phyloP scores from a whole-genome alignment of 2,797 vertebrate genomes.

The Lithobates pipiens region DNA sequence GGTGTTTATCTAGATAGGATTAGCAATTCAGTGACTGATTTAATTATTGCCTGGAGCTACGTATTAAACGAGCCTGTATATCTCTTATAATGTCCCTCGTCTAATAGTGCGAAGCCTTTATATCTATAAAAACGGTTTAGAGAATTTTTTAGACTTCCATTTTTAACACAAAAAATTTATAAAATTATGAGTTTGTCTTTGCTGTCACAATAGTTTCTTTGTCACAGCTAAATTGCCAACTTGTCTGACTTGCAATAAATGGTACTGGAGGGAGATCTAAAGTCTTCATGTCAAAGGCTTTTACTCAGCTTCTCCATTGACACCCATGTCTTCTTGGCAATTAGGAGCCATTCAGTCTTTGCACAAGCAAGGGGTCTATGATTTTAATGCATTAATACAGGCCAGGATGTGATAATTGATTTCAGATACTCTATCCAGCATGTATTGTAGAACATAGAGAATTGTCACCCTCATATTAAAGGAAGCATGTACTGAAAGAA shows the following conservation, averaged over 20 bases:
- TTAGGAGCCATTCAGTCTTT: conserved; percentile 17
- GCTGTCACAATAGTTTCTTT: neutral
- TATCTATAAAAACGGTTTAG: neutral
- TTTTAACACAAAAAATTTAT: neutral
- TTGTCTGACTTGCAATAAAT: neutral
- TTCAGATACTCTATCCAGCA: neutral
- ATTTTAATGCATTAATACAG: conserved; percentile 36
- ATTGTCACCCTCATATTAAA: neutral
- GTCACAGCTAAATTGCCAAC: neutral
- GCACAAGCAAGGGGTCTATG: conserved; percentile 8
- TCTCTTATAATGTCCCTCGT: neutral
- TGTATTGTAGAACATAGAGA: neutral
- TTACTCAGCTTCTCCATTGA: neutral
- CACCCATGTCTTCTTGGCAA: conserved; percentile 22
- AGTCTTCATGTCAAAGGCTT: conserved; percentile 8
- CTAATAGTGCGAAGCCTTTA: neutral
- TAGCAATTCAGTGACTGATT: neutral
- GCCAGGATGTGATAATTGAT: conserved; percentile 3
- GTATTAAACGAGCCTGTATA: neutral
- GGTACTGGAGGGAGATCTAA: neutral
- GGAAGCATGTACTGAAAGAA: too few relatives aligned
- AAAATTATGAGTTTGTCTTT: neutral
- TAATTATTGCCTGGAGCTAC: neutral
- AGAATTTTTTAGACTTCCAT: neutral
- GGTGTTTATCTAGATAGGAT: neutral